These are phyloP conservation scores for Suricata suricatta DNA, from an alignment of 2,113 vertebrate genomes.

Conservation along the genomic window DNA sequence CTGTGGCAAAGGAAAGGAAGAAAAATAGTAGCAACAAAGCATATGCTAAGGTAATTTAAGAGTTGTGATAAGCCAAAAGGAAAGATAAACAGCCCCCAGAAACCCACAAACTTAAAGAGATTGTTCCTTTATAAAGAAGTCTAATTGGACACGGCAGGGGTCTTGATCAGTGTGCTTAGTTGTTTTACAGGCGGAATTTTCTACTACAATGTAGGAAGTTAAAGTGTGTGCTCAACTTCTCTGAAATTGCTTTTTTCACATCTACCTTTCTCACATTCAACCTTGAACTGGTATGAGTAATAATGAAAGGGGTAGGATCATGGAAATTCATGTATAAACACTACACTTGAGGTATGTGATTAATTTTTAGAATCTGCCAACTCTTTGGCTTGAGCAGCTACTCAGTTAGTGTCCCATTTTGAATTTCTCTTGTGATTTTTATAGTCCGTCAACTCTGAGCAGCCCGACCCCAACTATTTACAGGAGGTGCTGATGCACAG, in stretches of 20 bases:
- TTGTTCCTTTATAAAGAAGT: constrained; percentile 67
- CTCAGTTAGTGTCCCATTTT: not conserved
- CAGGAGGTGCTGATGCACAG: not conserved
- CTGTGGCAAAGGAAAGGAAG: constrained; percentile 57
- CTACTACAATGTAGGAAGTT: not conserved
- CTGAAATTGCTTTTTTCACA: not conserved
- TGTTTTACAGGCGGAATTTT: constrained; percentile 56
- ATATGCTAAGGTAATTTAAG: constrained; percentile 74
- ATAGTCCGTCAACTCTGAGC: not conserved
- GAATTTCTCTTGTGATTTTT: not conserved
- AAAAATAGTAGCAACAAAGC: constrained; percentile 54
- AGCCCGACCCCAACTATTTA: not conserved
- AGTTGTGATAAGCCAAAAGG: constrained; percentile 69
- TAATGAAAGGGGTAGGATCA: not conserved
- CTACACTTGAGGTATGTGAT: not conserved
- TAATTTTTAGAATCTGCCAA: not conserved
- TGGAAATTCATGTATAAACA: not conserved
- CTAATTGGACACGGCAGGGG: constrained; percentile 73
- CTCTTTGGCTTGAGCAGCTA: not conserved
- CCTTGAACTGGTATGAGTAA: not conserved
- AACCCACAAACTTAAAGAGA: constrained; percentile 67
- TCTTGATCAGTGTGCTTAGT: constrained; percentile 19
- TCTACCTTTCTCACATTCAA: not conserved
- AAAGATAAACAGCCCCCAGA: constrained; percentile 71
- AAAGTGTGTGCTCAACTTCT: not conserved